These are phyloP conservation scores for Triplophysa bombifrons DNA, from an alignment of 2,797 vertebrate genomes.

Conservation along the genomic window DNA sequence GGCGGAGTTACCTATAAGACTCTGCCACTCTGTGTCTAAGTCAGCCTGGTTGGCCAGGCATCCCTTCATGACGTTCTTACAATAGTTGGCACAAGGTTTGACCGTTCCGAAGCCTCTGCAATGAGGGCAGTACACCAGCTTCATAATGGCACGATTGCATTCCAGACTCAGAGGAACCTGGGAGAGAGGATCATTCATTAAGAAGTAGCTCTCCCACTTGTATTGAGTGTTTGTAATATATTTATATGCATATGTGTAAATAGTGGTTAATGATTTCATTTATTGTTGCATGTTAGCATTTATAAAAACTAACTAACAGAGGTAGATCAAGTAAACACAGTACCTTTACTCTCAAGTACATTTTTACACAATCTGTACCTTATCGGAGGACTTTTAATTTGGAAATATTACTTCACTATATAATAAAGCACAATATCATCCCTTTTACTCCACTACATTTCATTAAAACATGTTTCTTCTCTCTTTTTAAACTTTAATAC, in stretches of 20 bases:
- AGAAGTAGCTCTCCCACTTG: neutral
- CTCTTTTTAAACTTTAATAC: too few species aligned
- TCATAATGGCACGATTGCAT: conserved; percentile 91
- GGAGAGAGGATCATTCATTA: conserved; percentile 1
- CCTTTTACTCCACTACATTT: too few species aligned
- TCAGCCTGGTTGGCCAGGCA: conserved; percentile 98
- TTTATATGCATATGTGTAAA: neutral
- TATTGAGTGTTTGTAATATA: neutral
- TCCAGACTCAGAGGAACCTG: conserved; percentile 89
- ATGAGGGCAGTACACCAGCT: conserved; percentile 91
- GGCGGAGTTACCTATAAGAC: conserved; percentile 83
- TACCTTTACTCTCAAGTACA: too few species aligned
- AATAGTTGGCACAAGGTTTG: conserved; percentile 92
- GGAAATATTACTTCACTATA: too few species aligned
- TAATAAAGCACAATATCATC: too few species aligned
- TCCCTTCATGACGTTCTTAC: conserved; percentile 94
- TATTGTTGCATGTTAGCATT: too few species aligned
- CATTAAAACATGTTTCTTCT: too few species aligned
- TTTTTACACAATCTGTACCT: too few species aligned
- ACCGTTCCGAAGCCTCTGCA: conserved; percentile 87
- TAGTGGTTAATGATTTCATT: neutral
- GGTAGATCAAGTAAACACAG: too few species aligned
- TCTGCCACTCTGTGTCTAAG: conserved; percentile 93
- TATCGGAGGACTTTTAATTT: too few species aligned
- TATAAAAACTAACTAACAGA: too few species aligned